Conservation (phyloP, 2,888 invertebrate species). For the Crossocerus cetratus region DNA sequence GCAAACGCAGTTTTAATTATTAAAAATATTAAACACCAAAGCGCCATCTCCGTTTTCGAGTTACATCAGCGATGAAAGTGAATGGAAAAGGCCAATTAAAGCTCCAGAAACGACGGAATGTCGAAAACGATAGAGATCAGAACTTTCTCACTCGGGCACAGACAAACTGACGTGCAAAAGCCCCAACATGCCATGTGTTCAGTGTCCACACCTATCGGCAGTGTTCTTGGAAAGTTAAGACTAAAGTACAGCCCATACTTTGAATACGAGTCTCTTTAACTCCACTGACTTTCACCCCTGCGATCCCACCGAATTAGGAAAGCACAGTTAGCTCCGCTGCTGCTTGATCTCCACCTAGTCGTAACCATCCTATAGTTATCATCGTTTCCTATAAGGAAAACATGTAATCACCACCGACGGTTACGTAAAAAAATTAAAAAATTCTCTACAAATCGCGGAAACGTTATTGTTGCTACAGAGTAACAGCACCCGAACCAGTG, state of each 20-base stretch:
- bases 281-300: too few relatives aligned
- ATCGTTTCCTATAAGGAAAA: too few relatives aligned
- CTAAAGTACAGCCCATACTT: neutral
- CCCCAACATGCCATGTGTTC: neutral
- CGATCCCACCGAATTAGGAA: too few relatives aligned
- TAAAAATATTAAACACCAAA: neutral
- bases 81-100: constrained; percentile 7
- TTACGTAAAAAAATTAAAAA: too few relatives aligned
- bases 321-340: too few relatives aligned
- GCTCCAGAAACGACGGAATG: neutral
- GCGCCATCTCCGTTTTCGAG: constrained; percentile 31
- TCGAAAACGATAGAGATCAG: neutral
- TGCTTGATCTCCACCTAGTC: too few relatives aligned
- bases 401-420: too few relatives aligned
- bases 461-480: too few relatives aligned
- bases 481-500: too few relatives aligned
- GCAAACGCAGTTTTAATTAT: constrained; percentile 8
- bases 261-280: too few relatives aligned
- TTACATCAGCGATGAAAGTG: constrained; percentile 2
- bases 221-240: neutral
- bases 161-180: neutral
- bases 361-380: too few relatives aligned
- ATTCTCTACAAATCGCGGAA: too few relatives aligned
- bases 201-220: neutral
- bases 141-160: neutral